A percentile compares a stretch with the other conserved stretches of the same genome.
These are phyloP conservation scores for Rhineura floridana DNA, from an alignment of 2,113 vertebrate genomes.

Conservation along the genomic window DNA sequence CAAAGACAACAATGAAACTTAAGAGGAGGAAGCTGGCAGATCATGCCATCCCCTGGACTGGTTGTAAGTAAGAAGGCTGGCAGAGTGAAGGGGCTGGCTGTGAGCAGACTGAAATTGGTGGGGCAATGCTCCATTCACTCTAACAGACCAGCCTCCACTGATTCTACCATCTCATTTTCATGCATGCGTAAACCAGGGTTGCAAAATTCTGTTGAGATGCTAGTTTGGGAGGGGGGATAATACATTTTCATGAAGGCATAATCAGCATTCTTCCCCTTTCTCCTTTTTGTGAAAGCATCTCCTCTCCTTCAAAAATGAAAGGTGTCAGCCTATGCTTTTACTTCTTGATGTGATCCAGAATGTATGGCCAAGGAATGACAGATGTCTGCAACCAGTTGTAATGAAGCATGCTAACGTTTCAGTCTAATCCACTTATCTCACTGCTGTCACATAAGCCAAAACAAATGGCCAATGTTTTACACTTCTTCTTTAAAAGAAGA, in stretches of 20 bases:
- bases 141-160: too few relatives aligned
- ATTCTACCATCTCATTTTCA: too few relatives aligned
- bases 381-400: slow-evolving; percentile 90
- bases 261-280: slow-evolving; percentile 68
- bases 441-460: slow-evolving; percentile 80
- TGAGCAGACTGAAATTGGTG: too few relatives aligned
- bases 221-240: slow-evolving; percentile 44
- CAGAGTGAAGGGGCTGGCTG: too few relatives aligned
- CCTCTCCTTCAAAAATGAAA: slow-evolving; percentile 72
- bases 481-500: slow-evolving; percentile 54
- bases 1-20: too few relatives aligned
- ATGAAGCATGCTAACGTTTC: slow-evolving; percentile 89
- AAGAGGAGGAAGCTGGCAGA: too few relatives aligned
- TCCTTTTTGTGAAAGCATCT: slow-evolving; percentile 72
- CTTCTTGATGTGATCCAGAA: slow-evolving; percentile 78
- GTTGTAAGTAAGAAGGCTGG: too few relatives aligned
- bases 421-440: slow-evolving; percentile 85
- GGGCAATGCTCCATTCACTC: too few relatives aligned
- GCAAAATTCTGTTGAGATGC: slow-evolving; percentile 2
- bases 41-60: too few relatives aligned
- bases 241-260: slow-evolving; percentile 69
- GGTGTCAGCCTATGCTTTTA: slow-evolving; percentile 81
- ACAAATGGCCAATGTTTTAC: slow-evolving; percentile 81
- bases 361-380: slow-evolving; percentile 89
- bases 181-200: neutral